A percentile compares a stretch with the other conserved stretches of the same genome.
Conservation (phyloP, 2,888 invertebrate genomes). For the Mactromeris polynyma region DNA sequence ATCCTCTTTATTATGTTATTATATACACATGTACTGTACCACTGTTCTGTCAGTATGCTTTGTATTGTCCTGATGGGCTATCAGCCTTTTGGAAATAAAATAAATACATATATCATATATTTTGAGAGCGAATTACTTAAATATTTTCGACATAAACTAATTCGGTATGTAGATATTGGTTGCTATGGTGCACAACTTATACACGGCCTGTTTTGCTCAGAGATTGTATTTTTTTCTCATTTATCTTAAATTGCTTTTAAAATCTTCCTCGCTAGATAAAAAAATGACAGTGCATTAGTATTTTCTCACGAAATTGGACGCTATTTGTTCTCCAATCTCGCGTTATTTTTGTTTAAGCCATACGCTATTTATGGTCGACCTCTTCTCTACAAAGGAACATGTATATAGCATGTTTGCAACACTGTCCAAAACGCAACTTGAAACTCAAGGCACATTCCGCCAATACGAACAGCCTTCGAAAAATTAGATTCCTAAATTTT, state of each 20-base stretch:
- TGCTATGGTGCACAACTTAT: background rate
- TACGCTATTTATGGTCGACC: constrained; percentile 38
- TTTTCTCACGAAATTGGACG: constrained; percentile 38
- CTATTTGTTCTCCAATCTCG: constrained; percentile 22
- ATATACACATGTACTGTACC: no score
- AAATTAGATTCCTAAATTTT: constrained; percentile 60
- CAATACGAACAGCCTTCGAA: constrained; percentile 30
- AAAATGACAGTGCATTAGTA: background rate
- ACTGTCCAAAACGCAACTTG: constrained; percentile 17
- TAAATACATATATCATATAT: no score
- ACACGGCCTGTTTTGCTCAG: background rate
- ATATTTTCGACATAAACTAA: background rate
- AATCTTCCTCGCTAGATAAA: background rate
- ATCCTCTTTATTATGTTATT: no score
- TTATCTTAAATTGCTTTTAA: constrained; percentile 13
- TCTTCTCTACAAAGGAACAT: constrained; percentile 9
- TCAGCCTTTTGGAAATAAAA: no score
- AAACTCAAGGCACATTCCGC: constrained; percentile 33
- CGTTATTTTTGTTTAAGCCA: constrained; percentile 16
- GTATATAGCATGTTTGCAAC: constrained; percentile 22
- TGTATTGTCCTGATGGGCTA: no score
- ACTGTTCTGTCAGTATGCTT: no score
- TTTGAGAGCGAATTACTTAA: background rate
- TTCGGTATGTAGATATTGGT: background rate
- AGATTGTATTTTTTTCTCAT: background rate